Percentiles rank a stretch among this genome's conserved stretches.
Evolutionary conservation across 2,113 vertebrate species (phyloP).

Genomic region (Dromiciops gliroides): DNA sequence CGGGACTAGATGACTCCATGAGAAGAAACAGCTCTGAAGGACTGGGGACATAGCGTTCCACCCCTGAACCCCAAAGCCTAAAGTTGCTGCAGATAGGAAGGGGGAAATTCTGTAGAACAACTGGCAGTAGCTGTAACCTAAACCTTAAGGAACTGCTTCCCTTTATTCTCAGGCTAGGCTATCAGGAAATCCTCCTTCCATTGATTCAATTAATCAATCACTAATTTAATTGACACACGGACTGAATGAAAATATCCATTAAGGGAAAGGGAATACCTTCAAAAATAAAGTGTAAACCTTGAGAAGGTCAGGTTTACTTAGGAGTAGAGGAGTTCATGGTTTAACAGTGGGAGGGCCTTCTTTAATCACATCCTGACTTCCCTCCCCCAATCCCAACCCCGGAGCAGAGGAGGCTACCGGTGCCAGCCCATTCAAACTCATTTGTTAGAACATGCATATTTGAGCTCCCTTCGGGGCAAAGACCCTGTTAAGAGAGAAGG

Average conservation of each 20-base stretch:
- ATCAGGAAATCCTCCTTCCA: background rate
- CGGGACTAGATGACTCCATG: background rate
- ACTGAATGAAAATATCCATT: background rate
- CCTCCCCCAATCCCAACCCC: background rate
- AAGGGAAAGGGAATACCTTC: background rate
- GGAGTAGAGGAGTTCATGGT: background rate
- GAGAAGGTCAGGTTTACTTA: background rate
- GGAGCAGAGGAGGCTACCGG: background rate
- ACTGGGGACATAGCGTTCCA: background rate
- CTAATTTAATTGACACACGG: background rate
- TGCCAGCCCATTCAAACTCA: background rate
- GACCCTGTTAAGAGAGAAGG: background rate
- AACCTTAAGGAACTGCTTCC: background rate
- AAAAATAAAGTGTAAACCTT: background rate
- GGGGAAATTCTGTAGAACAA: background rate
- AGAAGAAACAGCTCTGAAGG: background rate
- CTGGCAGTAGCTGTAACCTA: background rate
- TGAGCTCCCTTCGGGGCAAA: background rate
- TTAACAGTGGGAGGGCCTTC: background rate
- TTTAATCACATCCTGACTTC: background rate
- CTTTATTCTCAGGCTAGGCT: background rate
- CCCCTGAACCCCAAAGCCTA: background rate
- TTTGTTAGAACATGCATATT: background rate
- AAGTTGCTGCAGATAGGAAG: background rate
- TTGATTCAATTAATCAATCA: background rate